A percentile compares a stretch with the other conserved stretches of the same genome.
phyloP scores from a whole-genome alignment of 2,888 invertebrate genomes.

The Dasypogon diadema region DNA sequence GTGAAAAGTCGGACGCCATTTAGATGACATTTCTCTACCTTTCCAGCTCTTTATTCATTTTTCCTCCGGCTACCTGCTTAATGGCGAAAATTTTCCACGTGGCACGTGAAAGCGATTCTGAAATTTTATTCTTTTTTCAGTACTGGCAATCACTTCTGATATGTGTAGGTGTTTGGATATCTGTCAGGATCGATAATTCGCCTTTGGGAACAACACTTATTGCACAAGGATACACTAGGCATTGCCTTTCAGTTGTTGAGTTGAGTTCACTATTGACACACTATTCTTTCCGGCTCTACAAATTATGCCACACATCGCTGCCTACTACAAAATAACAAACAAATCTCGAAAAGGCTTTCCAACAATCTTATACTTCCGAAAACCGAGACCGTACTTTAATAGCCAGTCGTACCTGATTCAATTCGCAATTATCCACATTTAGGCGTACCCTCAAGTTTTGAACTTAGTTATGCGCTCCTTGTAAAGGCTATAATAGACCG shows the following conservation, averaged over 20 bases:
- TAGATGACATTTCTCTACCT: conserved; percentile 30
- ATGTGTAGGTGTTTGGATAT: neutral
- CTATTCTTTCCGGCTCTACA: too few relatives aligned
- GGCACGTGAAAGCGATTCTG: conserved; percentile 18
- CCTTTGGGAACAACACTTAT: too few relatives aligned
- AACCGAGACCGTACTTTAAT: too few relatives aligned
- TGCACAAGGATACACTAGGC: too few relatives aligned
- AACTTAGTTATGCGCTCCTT: neutral
- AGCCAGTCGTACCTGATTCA: neutral
- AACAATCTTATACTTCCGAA: too few relatives aligned
- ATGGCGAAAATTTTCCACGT: conserved; percentile 20
- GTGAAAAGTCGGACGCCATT: conserved; percentile 46
- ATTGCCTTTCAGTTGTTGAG: too few relatives aligned
- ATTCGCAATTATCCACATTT: conserved; percentile 2
- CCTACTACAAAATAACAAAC: too few relatives aligned
- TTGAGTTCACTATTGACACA: too few relatives aligned
- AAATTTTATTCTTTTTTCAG: conserved; percentile 7
- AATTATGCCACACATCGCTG: too few relatives aligned
- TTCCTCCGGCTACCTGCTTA: conserved; percentile 18
- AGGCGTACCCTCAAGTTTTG: conserved; percentile 2
- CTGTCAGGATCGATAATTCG: conserved; percentile 7
- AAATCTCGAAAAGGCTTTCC: too few relatives aligned
- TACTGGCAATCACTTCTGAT: neutral
- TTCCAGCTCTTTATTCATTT: conserved; percentile 15
- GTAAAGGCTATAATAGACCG: conserved; percentile 13